Conservation (phyloP, 2,797 vertebrate species). For the Scolopax rusticola region DNA sequence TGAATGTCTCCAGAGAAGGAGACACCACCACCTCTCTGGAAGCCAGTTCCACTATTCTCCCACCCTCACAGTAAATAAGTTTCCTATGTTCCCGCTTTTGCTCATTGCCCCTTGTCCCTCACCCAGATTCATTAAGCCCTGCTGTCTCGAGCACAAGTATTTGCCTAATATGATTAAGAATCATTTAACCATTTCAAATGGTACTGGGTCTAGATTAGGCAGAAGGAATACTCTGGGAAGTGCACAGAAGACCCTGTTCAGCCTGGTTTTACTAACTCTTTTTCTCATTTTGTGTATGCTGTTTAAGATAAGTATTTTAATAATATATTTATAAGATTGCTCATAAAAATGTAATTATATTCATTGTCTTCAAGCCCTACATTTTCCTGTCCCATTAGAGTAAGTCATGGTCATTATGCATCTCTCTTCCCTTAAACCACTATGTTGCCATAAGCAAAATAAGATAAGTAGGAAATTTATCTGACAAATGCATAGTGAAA, state of each 20-base stretch:
- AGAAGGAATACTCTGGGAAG: background rate
- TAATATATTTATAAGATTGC: slow-evolving; percentile 59
- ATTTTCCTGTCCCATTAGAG: slow-evolving; percentile 63
- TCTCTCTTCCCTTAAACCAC: slow-evolving; percentile 27
- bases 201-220: background rate
- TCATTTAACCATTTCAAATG: background rate
- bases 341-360: slow-evolving; percentile 68
- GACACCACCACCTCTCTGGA: too few relatives aligned
- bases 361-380: slow-evolving; percentile 57
- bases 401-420: slow-evolving; percentile 63
- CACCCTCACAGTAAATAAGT: too few relatives aligned
- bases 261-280: background rate
- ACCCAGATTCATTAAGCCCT: too few relatives aligned
- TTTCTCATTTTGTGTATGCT: slow-evolving; percentile 12
- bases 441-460: slow-evolving; percentile 61
- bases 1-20: too few relatives aligned
- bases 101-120: too few relatives aligned
- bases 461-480: slow-evolving; percentile 69
- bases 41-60: too few relatives aligned
- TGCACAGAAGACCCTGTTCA: background rate
- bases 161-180: background rate
- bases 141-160: background rate
- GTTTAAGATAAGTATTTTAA: slow-evolving; percentile 38
- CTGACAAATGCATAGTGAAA: slow-evolving; percentile 66
- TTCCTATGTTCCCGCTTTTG: too few relatives aligned